Evolutionary conservation across 2,888 invertebrate species (phyloP).

Genomic region (Loripinus fragilis): DNA sequence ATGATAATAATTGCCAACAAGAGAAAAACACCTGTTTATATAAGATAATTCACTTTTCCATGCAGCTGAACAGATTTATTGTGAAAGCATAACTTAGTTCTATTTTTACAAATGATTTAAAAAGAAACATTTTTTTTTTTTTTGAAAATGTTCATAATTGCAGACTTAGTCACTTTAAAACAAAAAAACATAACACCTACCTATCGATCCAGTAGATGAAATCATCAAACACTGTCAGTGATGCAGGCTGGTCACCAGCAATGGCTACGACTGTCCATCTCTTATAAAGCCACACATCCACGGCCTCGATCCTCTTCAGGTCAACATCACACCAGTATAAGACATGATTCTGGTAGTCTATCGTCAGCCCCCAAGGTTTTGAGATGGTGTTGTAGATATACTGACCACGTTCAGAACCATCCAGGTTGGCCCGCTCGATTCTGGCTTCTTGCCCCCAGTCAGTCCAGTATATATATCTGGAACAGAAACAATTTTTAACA

Average conservation of each 20-base stretch:
- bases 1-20: too few relatives aligned
- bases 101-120: too few relatives aligned
- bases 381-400: constrained; percentile 74
- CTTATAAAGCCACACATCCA: constrained; percentile 51
- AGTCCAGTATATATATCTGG: constrained; percentile 87
- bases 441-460: constrained; percentile 90
- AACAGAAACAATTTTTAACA: too few relatives aligned
- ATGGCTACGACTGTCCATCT: constrained; percentile 42
- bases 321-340: constrained; percentile 93
- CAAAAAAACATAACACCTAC: constrained; percentile 86
- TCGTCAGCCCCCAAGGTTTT: constrained; percentile 91
- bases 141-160: too few relatives aligned
- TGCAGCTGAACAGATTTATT: too few relatives aligned
- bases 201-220: constrained; percentile 92
- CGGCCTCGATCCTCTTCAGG: constrained; percentile 85
- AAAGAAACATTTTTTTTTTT: too few relatives aligned
- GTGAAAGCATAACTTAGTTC: too few relatives aligned
- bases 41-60: too few relatives aligned
- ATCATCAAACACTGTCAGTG: constrained; percentile 87
- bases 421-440: constrained; percentile 91
- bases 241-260: constrained; percentile 82
- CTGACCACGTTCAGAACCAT: constrained; percentile 89
- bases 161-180: too few relatives aligned
- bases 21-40: too few relatives aligned
- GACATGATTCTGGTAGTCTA: constrained; percentile 88